Evolutionary conservation across 1,140 invertebrate species (phyloP).

Genomic region (Oreohelix idahoensis): DNA sequence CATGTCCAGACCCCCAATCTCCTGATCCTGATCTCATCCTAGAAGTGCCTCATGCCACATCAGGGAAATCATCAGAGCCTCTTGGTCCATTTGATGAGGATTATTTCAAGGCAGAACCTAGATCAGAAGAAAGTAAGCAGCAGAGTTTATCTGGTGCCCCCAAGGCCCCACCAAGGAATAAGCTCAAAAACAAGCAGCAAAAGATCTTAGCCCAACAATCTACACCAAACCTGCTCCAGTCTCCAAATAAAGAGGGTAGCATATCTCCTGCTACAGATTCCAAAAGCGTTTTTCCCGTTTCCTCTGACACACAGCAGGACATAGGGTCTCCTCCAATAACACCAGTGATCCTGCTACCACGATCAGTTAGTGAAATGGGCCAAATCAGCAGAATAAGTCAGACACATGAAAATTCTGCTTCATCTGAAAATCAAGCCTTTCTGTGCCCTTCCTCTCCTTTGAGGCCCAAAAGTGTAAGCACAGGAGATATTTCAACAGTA

Average conservation of each 20-base stretch:
- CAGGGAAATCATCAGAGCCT: background rate
- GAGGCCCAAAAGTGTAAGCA: constrained; percentile 32
- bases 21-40: background rate
- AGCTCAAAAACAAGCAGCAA: constrained; percentile 8
- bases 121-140: background rate
- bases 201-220: constrained; percentile 5
- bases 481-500: constrained; percentile 11
- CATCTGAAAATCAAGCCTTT: constrained; percentile 2
- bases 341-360: background rate
- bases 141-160: background rate
- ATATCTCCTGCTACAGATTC: background rate
- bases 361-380: constrained; percentile 21
- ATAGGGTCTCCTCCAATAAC: background rate
- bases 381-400: background rate
- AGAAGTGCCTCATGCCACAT: background rate
- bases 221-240: background rate
- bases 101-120: constrained; percentile 18
- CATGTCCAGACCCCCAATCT: background rate
- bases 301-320: background rate
- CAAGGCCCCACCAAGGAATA: constrained; percentile 21
- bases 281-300: background rate
- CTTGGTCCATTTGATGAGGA: constrained; percentile 23
- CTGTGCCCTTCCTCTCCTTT: background rate
- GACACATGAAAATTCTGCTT: background rate
- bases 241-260: background rate